Conservation (phyloP, 2,797 vertebrate species). For the Falco berigora region DNA sequence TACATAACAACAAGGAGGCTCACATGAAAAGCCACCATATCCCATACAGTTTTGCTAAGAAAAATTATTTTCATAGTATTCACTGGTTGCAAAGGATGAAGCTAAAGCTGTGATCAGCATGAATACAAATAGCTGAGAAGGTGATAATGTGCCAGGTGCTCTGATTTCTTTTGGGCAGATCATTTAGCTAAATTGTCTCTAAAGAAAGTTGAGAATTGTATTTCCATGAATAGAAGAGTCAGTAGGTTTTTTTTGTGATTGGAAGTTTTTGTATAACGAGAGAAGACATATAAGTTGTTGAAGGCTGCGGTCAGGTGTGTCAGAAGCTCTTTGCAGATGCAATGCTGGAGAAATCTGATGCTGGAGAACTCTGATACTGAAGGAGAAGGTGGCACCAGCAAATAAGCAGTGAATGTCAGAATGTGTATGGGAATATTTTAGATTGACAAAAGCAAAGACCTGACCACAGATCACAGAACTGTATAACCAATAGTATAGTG, state of each 20-base stretch:
- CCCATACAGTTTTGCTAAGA: neutral
- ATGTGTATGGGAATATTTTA: neutral
- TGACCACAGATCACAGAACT: neutral
- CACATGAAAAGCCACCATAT: neutral
- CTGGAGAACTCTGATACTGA: neutral
- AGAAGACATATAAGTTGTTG: neutral
- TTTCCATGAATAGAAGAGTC: neutral
- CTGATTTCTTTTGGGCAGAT: neutral
- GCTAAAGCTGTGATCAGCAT: neutral
- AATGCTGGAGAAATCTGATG: neutral
- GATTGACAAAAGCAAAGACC: neutral
- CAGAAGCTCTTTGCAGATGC: neutral
- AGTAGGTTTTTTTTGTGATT: neutral
- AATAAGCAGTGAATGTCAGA: neutral
- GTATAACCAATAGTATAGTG: neutral
- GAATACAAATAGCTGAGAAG: neutral
- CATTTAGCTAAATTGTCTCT: neutral
- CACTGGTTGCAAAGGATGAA: neutral
- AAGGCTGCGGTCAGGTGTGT: neutral
- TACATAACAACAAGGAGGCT: neutral
- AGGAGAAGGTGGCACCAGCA: neutral
- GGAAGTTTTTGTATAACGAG: neutral
- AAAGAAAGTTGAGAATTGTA: neutral
- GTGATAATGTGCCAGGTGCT: neutral
- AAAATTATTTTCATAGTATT: neutral